phyloP scores from a whole-genome alignment of 2,888 invertebrate species.

The Drepanosiphum platanoidis region DNA sequence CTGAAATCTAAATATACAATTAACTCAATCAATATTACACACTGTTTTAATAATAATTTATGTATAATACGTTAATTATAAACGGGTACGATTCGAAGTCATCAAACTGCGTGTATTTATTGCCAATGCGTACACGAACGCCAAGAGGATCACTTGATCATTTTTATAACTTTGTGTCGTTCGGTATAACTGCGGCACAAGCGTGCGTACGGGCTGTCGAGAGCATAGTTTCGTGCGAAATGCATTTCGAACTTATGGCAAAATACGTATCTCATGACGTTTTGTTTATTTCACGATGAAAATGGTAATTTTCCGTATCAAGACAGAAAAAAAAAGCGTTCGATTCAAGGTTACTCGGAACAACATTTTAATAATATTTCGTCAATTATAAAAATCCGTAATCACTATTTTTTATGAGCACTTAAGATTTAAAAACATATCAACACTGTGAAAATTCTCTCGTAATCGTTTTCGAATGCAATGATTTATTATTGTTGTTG shows the following conservation, averaged over 20 bases:
- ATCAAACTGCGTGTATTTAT: not conserved
- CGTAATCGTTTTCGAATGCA: not conserved
- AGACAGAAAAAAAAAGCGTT: not conserved
- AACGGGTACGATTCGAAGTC: not conserved
- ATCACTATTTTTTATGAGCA: not conserved
- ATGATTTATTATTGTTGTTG: not conserved
- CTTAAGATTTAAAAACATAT: not conserved
- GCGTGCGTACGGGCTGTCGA: no score
- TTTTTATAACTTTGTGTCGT: no score
- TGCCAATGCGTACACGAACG: no score
- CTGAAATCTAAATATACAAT: not conserved
- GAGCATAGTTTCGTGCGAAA: no score
- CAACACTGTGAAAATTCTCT: not conserved
- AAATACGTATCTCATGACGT: not conserved
- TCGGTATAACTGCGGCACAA: no score
- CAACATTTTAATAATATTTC: not conserved
- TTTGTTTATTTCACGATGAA: not conserved
- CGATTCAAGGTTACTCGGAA: not conserved
- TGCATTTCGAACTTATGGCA: not conserved
- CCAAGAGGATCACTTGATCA: no score
- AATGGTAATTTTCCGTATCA: not conserved
- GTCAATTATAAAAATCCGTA: not conserved
- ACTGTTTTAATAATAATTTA: not conserved
- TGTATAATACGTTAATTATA: not conserved
- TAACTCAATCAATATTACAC: not conserved